Conservation (phyloP, 35 echinoderm and acorn worm species). For the Heliocidaris erythrogramma region DNA sequence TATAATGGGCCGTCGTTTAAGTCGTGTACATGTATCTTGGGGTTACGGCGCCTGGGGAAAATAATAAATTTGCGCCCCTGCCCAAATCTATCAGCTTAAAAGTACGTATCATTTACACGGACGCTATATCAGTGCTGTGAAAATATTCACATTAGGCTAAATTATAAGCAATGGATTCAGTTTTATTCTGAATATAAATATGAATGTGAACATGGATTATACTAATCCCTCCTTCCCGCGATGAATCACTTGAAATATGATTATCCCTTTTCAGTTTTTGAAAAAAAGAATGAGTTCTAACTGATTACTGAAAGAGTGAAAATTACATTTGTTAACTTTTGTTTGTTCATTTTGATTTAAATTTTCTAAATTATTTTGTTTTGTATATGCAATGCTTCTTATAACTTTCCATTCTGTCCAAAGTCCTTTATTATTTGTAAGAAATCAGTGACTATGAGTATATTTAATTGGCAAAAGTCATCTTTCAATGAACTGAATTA, state of each 20-base stretch:
- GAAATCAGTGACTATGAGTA: too few relatives aligned
- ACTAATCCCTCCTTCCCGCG: neutral
- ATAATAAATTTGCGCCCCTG: too few relatives aligned
- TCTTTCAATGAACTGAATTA: too few relatives aligned
- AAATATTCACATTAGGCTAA: neutral
- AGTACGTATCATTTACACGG: neutral
- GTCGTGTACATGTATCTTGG: too few relatives aligned
- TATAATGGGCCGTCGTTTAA: too few relatives aligned
- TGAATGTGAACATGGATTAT: neutral
- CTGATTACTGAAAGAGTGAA: too few relatives aligned
- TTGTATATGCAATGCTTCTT: neutral
- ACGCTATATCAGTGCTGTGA: neutral
- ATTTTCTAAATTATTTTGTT: neutral
- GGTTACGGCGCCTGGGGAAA: too few relatives aligned
- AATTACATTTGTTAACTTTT: neutral
- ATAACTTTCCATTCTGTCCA: too few relatives aligned
- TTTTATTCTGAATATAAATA: neutral
- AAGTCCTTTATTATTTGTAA: too few relatives aligned
- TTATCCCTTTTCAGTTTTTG: neutral
- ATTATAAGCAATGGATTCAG: neutral
- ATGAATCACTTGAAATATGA: neutral
- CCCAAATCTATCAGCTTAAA: too few relatives aligned
- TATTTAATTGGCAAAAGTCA: too few relatives aligned
- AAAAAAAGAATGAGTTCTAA: neutral
- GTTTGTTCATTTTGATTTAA: neutral